Conservation (phyloP, 1,140 invertebrate genomes). For the Ladona fulva region DNA sequence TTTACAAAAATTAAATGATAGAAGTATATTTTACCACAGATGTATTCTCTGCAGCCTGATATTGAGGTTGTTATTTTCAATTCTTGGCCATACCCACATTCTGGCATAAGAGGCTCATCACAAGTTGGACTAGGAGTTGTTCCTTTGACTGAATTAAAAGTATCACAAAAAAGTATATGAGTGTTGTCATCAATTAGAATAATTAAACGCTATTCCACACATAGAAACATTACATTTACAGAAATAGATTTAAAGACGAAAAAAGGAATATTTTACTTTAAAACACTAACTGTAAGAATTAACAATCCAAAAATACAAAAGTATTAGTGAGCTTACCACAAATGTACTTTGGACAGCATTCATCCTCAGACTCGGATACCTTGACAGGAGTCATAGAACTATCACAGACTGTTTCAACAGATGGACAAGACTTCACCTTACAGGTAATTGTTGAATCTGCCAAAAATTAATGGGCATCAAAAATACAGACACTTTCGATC, state of each 20-base stretch:
- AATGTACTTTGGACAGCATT: constrained; percentile 58
- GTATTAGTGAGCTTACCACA: constrained; percentile 44
- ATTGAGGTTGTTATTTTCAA: constrained; percentile 49
- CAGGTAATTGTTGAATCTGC: constrained; percentile 21
- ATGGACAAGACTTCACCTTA: constrained; percentile 37
- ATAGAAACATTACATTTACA: too few relatives aligned
- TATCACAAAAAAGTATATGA: too few relatives aligned
- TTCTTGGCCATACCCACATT: constrained; percentile 57
- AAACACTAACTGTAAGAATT: too few relatives aligned
- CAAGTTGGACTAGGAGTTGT: constrained; percentile 43
- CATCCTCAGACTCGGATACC: constrained; percentile 41
- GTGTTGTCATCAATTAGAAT: too few relatives aligned
- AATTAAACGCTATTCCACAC: too few relatives aligned
- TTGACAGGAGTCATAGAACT: constrained; percentile 38
- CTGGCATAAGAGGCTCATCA: constrained; percentile 49
- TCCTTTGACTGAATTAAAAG: too few relatives aligned
- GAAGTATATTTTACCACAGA: constrained; percentile 46
- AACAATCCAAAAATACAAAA: constrained; percentile 15
- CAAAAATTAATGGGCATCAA: background rate
- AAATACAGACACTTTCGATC: too few relatives aligned
- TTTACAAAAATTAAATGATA: too few relatives aligned
- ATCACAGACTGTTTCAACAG: constrained; percentile 47
- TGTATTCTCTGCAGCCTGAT: constrained; percentile 54
- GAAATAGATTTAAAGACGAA: too few relatives aligned
- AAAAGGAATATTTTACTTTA: too few relatives aligned